phyloP scores from a whole-genome alignment of 2,113 vertebrate genomes.

The Corydoras sp. region DNA sequence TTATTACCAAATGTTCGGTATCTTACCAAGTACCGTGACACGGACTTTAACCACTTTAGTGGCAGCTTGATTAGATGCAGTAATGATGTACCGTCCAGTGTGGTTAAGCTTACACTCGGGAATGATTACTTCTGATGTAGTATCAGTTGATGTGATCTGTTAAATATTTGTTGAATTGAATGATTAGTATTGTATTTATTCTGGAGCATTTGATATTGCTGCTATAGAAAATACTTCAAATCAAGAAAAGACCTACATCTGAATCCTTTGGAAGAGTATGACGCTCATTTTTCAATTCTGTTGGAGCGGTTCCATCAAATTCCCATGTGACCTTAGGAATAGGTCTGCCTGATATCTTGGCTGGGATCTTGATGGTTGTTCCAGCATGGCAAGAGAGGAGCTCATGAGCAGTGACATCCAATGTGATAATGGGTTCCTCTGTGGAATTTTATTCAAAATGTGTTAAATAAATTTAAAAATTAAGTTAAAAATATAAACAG shows the following conservation, averaged over 20 bases:
- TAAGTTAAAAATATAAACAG: too few species aligned
- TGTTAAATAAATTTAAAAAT: too few species aligned
- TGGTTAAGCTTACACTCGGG: conserved; percentile 80
- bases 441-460: conserved; percentile 39
- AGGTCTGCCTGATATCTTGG: conserved; percentile 79
- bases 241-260: conserved; percentile 66
- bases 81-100: conserved; percentile 86
- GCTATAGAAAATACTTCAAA: background rate
- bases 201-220: background rate
- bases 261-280: conserved; percentile 87
- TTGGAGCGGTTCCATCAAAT: conserved; percentile 86
- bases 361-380: conserved; percentile 80
- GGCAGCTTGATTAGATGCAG: conserved; percentile 87
- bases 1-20: background rate
- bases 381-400: conserved; percentile 79
- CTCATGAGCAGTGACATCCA: conserved; percentile 79
- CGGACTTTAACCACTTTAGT: conserved; percentile 83
- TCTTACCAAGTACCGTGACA: conserved; percentile 87
- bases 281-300: conserved; percentile 80
- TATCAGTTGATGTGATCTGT: conserved; percentile 80
- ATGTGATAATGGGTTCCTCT: conserved; percentile 82
- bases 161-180: conserved; percentile 4
- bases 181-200: too few species aligned
- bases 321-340: conserved; percentile 87
- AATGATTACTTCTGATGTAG: conserved; percentile 75